Base-by-base conservation (phyloP, 2,888 invertebrate species). In the Folsomia candida region DNA sequence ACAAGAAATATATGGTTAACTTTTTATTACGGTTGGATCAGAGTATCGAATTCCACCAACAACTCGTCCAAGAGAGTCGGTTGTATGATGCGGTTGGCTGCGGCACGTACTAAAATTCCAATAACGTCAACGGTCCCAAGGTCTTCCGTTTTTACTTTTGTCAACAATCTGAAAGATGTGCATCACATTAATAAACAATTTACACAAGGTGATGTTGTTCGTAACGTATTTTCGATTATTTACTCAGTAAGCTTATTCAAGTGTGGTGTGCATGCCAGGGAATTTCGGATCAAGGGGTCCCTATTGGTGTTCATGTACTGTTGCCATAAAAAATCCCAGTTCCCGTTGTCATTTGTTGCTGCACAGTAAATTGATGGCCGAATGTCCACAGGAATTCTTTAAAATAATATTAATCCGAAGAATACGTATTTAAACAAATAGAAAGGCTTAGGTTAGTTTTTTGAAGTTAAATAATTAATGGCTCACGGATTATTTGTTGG, bases 341-440 rank as follows among this genome's bases (percentile, higher is more conserved):
- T 29, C 2, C n/a, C 6, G 2, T 64, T 28, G 22, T 25, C 47
- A 2, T 18, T n/a, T 25, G 28, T 27, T 18, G 62, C 64, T 18
- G 64, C 57, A 64, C 69, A 69, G 37, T 69, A 69, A 2, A 69
- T 2, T 9, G 6, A 18, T 11, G 54, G 27, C 18, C 64, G 69
- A 20, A 69, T 2, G 58, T 69, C 69, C 9, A 69, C 69, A 1
- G 69, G 64, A 18, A 64, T 24, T 4, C 68, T 68, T n/a, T 20
- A 28, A 29, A 6, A 20, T 26, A 37, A 67, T 9, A 26, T 58
- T 14, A 25, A 18, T 61, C 14, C 3, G 24, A 26, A 9, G 27
- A 24, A 25, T 59, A 6, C 6, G n/a, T 6, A 24, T 59, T 59
- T n/a, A n/a, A 57, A 20, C 22, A 57, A 57, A 11, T 20, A 11